Conservation (phyloP, 2,888 invertebrate species). For the Euplexia lucipara region DNA sequence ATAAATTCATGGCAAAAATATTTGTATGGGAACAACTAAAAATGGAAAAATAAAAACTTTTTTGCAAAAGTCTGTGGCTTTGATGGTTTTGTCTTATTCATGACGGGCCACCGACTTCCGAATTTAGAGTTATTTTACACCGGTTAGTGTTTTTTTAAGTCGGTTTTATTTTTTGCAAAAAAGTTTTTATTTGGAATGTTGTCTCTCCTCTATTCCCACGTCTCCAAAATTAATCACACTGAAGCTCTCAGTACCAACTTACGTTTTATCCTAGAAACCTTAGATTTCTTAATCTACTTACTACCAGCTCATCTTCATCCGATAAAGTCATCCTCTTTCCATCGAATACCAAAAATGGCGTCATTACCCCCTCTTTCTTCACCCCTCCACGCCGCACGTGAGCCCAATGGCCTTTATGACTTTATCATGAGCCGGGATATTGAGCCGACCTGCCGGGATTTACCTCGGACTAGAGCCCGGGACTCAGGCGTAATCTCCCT, state of each 20-base stretch:
- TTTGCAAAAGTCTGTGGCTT: too few relatives aligned
- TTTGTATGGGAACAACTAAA: too few relatives aligned
- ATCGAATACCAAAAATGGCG: constrained; percentile 38
- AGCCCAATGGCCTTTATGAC: constrained; percentile 56
- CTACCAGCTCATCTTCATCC: constrained; percentile 33
- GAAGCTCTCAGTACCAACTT: too few relatives aligned
- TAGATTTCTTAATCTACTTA: neutral
- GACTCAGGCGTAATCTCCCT: constrained; percentile 52
- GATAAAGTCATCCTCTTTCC: constrained; percentile 33
- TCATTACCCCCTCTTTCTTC: constrained; percentile 35
- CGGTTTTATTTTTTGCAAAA: too few relatives aligned
- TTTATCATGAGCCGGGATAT: constrained; percentile 67
- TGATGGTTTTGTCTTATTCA: too few relatives aligned
- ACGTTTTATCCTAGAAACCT: neutral
- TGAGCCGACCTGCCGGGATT: constrained; percentile 57
- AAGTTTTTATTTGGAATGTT: neutral
- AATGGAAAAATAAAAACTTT: too few relatives aligned
- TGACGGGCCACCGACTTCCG: too few relatives aligned
- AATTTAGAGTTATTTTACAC: too few relatives aligned
- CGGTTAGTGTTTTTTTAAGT: too few relatives aligned
- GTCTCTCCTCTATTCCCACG: too few relatives aligned
- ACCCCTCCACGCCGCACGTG: constrained; percentile 51
- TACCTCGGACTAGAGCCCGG: constrained; percentile 46
- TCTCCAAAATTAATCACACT: neutral
- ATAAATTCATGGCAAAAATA: too few relatives aligned